Evolutionary conservation across 2,888 invertebrate genomes (phyloP).

Genomic region (Synergus umbraculus): DNA sequence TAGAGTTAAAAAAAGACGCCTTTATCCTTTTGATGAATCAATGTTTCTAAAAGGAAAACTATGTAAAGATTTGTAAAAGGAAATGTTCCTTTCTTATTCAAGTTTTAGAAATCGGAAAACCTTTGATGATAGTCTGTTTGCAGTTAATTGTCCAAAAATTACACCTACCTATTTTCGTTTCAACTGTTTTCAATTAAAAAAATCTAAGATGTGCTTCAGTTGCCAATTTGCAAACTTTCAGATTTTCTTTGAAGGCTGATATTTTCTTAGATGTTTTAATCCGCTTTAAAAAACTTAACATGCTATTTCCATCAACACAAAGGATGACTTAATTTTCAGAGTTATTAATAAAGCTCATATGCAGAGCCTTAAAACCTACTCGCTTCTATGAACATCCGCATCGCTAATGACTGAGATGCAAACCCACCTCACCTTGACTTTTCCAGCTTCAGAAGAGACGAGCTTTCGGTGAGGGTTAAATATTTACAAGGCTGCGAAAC

Average conservation of each 20-base stretch:
- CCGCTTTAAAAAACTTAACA: too few relatives aligned
- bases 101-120: not conserved
- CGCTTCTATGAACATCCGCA: slow-evolving; percentile 19
- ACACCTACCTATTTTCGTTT: not conserved
- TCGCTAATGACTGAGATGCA: slow-evolving; percentile 52
- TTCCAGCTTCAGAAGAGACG: slow-evolving; percentile 25
- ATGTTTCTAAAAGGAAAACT: slow-evolving; percentile 16
- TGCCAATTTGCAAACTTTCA: too few relatives aligned
- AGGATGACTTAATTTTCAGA: not conserved
- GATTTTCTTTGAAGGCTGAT: too few relatives aligned
- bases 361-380: slow-evolving; percentile 1
- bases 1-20: slow-evolving; percentile 17
- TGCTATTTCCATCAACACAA: not conserved
- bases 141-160: slow-evolving; percentile 3
- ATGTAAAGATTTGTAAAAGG: not conserved
- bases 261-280: too few relatives aligned
- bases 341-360: slow-evolving; percentile 27
- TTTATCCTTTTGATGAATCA: slow-evolving; percentile 37
- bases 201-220: too few relatives aligned
- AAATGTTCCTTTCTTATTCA: not conserved
- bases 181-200: not conserved
- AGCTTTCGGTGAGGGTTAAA: slow-evolving; percentile 41
- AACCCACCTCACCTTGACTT: slow-evolving; percentile 51
- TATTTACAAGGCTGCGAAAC: slow-evolving; percentile 37
- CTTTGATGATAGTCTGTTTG: slow-evolving; percentile 16